phyloP scores from a whole-genome alignment of 1,140 invertebrate species.

The Adoxophyes honmai region DNA sequence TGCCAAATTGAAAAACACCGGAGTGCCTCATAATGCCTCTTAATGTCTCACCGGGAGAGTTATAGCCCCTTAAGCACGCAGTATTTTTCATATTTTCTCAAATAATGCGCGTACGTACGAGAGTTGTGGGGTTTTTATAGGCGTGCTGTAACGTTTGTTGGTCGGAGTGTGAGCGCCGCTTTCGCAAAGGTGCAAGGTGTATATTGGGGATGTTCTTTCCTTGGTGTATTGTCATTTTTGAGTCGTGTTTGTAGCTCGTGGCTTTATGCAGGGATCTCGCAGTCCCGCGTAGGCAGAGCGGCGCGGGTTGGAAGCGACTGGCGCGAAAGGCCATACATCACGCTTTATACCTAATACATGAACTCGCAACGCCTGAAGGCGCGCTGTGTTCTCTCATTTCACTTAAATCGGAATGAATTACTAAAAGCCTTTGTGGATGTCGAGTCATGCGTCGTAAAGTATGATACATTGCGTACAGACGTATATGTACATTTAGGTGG shows the following conservation, averaged over 20 bases:
- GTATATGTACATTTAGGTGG: neutral
- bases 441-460: constrained; percentile 15
- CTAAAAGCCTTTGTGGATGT: constrained; percentile 29
- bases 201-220: neutral
- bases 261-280: neutral
- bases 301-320: neutral
- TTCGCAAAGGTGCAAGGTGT: too few species aligned
- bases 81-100: constrained; percentile 62
- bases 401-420: constrained; percentile 37
- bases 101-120: constrained; percentile 36
- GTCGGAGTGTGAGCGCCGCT: too few species aligned
- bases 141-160: neutral
- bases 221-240: neutral
- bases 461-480: constrained; percentile 19
- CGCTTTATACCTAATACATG: constrained; percentile 32
- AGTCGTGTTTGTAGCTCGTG: constrained; percentile 11
- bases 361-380: constrained; percentile 23
- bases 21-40: constrained; percentile 53
- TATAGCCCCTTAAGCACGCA: constrained; percentile 41
- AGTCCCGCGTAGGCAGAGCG: neutral
- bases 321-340: constrained; percentile 23
- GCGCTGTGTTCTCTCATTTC: constrained; percentile 31
- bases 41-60: constrained; percentile 46
- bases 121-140: constrained; percentile 19
- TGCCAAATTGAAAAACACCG: constrained; percentile 69